These are phyloP conservation scores for Ctenopoma kingsleyae DNA, from an alignment of 2,797 vertebrate genomes.

Conservation along the genomic window DNA sequence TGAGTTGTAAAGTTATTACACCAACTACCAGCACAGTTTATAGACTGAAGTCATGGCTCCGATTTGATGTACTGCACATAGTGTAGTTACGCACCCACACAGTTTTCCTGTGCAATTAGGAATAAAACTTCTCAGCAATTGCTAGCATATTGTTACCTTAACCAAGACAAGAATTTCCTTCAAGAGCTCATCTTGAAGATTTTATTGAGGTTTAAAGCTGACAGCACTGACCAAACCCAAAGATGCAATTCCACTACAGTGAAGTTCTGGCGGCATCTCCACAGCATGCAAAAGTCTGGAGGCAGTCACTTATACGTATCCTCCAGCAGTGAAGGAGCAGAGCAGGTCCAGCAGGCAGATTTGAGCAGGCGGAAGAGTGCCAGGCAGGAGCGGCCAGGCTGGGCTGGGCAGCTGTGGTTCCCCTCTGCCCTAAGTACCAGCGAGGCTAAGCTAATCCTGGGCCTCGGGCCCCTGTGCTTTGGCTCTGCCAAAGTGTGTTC, in stretches of 20 bases:
- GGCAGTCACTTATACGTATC: conserved; percentile 59
- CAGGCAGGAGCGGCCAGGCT: conserved; percentile 68
- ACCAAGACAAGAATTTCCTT: not conserved
- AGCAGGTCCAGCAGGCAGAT: conserved; percentile 61
- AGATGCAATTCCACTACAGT: conserved; percentile 59
- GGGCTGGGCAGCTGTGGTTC: conserved; percentile 73
- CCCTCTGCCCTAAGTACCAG: conserved; percentile 79
- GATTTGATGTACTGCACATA: no score
- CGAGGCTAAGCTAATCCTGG: conserved; percentile 80
- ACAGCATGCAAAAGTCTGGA: conserved; percentile 50
- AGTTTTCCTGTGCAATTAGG: not conserved
- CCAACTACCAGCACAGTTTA: no score
- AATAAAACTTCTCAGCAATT: not conserved
- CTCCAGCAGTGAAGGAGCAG: conserved; percentile 60
- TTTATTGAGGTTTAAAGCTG: conserved; percentile 7
- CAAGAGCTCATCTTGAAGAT: conserved; percentile 2
- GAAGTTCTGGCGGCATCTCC: conserved; percentile 48
- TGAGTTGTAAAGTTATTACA: no score
- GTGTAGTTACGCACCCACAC: not conserved
- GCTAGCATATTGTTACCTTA: not conserved
- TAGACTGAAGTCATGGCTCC: no score
- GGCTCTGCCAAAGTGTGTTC: conserved; percentile 81
- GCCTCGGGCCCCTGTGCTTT: conserved; percentile 78
- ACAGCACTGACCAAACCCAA: conserved; percentile 19
- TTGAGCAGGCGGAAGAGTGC: conserved; percentile 58